Percentiles rank a stretch among this genome's conserved stretches.
Conservation (phyloP, 1,140 invertebrate species). For the Zaprionus tsacasi region DNA sequence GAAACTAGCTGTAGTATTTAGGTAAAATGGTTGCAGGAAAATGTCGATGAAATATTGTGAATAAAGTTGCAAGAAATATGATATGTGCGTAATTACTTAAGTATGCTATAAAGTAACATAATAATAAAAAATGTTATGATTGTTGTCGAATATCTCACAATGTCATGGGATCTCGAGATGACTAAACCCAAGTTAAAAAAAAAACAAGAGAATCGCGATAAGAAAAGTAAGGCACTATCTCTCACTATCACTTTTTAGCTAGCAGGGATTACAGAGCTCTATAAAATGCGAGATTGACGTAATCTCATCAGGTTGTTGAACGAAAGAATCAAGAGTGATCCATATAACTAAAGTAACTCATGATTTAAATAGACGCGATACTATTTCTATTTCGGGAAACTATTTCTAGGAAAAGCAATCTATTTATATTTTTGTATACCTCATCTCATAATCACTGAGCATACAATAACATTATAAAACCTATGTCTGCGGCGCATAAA, state of each 20-base stretch:
- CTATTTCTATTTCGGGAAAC: too few relatives aligned
- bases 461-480: not conserved
- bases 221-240: not conserved
- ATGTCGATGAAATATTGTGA: not conserved
- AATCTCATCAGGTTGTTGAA: not conserved
- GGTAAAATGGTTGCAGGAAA: not conserved
- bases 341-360: not conserved
- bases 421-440: too few relatives aligned
- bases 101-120: not conserved
- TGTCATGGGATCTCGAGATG: not conserved
- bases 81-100: not conserved
- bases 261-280: too few relatives aligned
- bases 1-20: not conserved
- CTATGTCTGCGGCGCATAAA: not conserved
- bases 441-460: not conserved
- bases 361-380: not conserved
- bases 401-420: too few relatives aligned
- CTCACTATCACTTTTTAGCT: too few relatives aligned
- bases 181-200: not conserved
- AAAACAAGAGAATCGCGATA: not conserved
- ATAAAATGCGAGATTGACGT: too few relatives aligned
- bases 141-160: not conserved
- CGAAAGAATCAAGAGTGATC: not conserved
- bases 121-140: not conserved
- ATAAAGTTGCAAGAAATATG: not conserved